Percentiles rank a stretch among this genome's conserved stretches.
These are phyloP conservation scores for Muscicapa comitata DNA, from an alignment of 2,797 vertebrate genomes.

Conservation along the genomic window DNA sequence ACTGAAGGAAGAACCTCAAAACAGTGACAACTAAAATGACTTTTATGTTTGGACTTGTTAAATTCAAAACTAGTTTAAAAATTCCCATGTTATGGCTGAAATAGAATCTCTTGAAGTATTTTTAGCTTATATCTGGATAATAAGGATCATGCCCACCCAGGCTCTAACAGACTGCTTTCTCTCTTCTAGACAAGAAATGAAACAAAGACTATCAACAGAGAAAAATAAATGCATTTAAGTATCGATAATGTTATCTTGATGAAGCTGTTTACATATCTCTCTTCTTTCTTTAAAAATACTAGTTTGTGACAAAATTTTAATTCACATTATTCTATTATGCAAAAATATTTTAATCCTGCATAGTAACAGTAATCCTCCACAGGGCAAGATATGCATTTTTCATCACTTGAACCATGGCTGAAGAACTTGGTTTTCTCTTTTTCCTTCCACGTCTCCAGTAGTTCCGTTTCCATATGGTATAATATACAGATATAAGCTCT, in stretches of 20 bases:
- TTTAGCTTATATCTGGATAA: not conserved
- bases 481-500: conserved; percentile 81
- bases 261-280: not conserved
- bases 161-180: not conserved
- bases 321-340: not conserved
- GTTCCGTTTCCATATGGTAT: conserved; percentile 79
- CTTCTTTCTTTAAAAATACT: not conserved
- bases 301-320: not conserved
- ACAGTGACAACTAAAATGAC: not conserved
- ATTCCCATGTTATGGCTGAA: not conserved
- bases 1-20: not conserved
- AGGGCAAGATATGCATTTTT: conserved; percentile 25
- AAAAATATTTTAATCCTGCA: not conserved
- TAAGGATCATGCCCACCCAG: not conserved
- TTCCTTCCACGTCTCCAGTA: conserved; percentile 81
- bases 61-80: not conserved
- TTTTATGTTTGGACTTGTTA: not conserved
- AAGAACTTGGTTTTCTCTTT: conserved; percentile 75
- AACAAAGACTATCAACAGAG: not conserved
- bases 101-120: not conserved
- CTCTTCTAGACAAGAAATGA: not conserved
- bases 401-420: conserved; percentile 72
- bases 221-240: not conserved
- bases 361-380: not conserved
- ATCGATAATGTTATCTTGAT: not conserved